Percentiles rank a stretch among this genome's conserved stretches.
Evolutionary conservation across 2,888 invertebrate species (phyloP).

Genomic region (Oasisia sp.): DNA sequence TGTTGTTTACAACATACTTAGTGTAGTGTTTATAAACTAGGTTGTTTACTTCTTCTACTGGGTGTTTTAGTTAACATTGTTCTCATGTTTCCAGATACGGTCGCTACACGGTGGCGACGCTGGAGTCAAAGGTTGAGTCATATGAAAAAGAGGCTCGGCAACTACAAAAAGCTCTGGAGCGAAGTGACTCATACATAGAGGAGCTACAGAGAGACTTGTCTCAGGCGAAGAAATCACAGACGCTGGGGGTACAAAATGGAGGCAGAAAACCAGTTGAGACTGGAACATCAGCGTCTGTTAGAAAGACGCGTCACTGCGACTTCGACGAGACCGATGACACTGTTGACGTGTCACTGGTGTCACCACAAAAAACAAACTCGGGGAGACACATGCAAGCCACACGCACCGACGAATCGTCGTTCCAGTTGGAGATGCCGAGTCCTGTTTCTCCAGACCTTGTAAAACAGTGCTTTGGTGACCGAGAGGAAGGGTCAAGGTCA

Average conservation of each 20-base stretch:
- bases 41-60: too few relatives aligned
- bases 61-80: background rate
- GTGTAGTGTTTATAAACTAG: too few relatives aligned
- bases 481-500: background rate
- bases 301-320: background rate
- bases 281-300: background rate
- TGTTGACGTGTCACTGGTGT: background rate
- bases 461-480: slow-evolving; percentile 9
- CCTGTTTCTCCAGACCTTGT: slow-evolving; percentile 4
- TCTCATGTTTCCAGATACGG: slow-evolving; percentile 53
- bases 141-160: slow-evolving; percentile 58
- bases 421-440: background rate
- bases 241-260: background rate
- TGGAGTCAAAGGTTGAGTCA: slow-evolving; percentile 57
- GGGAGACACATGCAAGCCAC: background rate
- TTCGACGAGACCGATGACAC: background rate
- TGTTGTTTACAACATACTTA: too few relatives aligned
- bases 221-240: slow-evolving; percentile 24
- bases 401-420: background rate
- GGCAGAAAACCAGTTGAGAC: background rate
- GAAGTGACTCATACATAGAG: slow-evolving; percentile 60
- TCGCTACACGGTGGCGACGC: slow-evolving; percentile 57
- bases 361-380: background rate
- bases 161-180: slow-evolving; percentile 58
- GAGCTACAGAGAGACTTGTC: slow-evolving; percentile 53